Conservation (phyloP, 2,888 invertebrate species). For the Sphaerophoria rueppellii region DNA sequence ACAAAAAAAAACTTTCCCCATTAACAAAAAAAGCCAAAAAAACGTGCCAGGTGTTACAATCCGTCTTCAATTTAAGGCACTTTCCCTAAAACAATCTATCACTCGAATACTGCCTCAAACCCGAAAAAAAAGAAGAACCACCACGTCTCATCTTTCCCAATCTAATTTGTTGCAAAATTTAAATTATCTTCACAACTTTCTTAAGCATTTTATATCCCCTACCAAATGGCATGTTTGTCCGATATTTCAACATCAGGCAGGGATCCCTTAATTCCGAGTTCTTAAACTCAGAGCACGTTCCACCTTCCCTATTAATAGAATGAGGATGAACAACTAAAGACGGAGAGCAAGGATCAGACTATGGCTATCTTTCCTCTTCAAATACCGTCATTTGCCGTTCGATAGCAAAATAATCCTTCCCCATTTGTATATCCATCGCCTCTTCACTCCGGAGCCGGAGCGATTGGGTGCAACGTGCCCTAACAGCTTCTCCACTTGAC, state of each 20-base stretch:
- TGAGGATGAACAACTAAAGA: slow-evolving; percentile 32
- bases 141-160: neutral
- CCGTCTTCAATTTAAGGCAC: slow-evolving; percentile 8
- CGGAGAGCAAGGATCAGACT: neutral
- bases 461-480: slow-evolving; percentile 18
- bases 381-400: slow-evolving; percentile 69
- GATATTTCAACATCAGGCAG: slow-evolving; percentile 9
- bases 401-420: slow-evolving; percentile 63
- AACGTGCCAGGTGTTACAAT: slow-evolving; percentile 20
- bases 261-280: slow-evolving; percentile 32
- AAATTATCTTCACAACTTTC: slow-evolving; percentile 47
- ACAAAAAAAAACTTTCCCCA: slow-evolving; percentile 1
- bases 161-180: slow-evolving; percentile 59
- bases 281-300: slow-evolving; percentile 67
- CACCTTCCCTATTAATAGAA: slow-evolving; percentile 49
- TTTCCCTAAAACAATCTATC: slow-evolving; percentile 45
- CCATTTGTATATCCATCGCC: slow-evolving; percentile 36
- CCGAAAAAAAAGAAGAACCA: neutral
- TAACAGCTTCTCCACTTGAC: slow-evolving; percentile 27
- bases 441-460: neutral
- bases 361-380: slow-evolving; percentile 55
- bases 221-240: slow-evolving; percentile 61
- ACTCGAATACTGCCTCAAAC: slow-evolving; percentile 4
- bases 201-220: slow-evolving; percentile 31
- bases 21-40: slow-evolving; percentile 2